Base-by-base conservation (phyloP, 2,113 vertebrate genomes). In the Cariama cristata region DNA sequence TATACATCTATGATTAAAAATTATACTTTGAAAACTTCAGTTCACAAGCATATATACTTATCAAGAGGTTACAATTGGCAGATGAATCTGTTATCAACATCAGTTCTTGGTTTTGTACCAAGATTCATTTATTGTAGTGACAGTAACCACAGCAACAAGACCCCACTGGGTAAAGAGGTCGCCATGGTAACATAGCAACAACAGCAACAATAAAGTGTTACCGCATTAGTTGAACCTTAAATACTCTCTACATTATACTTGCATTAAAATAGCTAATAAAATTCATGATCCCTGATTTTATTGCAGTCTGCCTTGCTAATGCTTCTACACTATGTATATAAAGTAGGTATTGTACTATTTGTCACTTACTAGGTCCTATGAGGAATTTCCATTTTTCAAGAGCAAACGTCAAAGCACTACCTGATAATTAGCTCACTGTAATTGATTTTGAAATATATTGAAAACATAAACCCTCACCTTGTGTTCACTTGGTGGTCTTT, bases 391-490 rank as follows among this genome's bases (percentile, higher is more conserved):
- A 88, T 92, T 97, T 94, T 91, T 96, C 80, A 97, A 95, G 71
- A 92, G 26, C 53, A 93, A 86, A 80, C 12, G 32, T 90, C 63
- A 90, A 74, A 93, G 26, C 44, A 68, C 14, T 8, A 3, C 32
- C 73, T 93, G 80, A 74, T 91, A 96, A 94, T 96, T 95, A 96
- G 62, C 69, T 95, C 66, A 72, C 45, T 90, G 33, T 80, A 94
- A 96, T 84, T 95, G 68, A 92, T 96, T 90, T 92, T 90, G 33
- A 89, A 95, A 87, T 82, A 75, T 40, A 71, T 33, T 87, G 68
- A 56, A 80, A 73, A 67, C 21, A 90, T 74, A 90, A 97, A 86
- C 49, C n/a, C 7, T 96, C 66, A 79, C 53, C 55, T 94, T 94
- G 63, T 60, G 42, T 82, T 89, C 75, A 87, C n/a, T 13, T 76